phyloP scores from a whole-genome alignment of 2,888 invertebrate genomes.

The Pristionchus japonicus region DNA sequence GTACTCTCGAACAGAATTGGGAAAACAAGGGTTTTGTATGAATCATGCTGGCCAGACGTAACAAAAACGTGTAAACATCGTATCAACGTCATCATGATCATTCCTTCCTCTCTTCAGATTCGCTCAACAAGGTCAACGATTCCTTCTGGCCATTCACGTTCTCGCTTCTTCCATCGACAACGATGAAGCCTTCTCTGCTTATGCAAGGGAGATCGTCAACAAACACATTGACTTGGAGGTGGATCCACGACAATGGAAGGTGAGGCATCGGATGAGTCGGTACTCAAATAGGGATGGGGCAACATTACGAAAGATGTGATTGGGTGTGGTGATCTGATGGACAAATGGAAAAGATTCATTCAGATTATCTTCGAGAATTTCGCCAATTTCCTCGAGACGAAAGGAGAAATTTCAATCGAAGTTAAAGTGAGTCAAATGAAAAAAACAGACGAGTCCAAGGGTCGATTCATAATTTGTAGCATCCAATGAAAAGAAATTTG shows the following conservation, averaged over 20 bases:
- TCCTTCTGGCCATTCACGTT: conserved; percentile 4
- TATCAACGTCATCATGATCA: too few species aligned
- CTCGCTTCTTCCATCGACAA: conserved; percentile 40
- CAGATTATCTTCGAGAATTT: conserved; percentile 20
- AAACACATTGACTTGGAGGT: conserved; percentile 36
- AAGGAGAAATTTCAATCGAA: background rate
- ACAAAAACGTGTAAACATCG: too few species aligned
- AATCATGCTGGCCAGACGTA: too few species aligned
- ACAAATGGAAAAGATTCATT: background rate
- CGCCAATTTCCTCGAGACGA: conserved; percentile 33
- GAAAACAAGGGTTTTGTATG: background rate
- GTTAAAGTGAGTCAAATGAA: background rate
- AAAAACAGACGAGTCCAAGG: background rate
- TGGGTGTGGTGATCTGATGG: background rate
- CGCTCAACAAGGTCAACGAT: conserved; percentile 33
- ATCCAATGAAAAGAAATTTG: background rate
- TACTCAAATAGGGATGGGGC: background rate
- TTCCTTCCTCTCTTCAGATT: background rate
- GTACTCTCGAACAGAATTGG: background rate
- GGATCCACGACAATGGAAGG: conserved; percentile 16
- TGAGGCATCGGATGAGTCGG: background rate
- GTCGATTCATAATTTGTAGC: background rate
- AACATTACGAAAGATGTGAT: background rate
- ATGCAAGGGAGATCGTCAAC: conserved; percentile 23
- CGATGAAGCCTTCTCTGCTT: conserved; percentile 1